Evolutionary conservation across 2,888 invertebrate species (phyloP).

Genomic region (Dolichopus griseipennis): DNA sequence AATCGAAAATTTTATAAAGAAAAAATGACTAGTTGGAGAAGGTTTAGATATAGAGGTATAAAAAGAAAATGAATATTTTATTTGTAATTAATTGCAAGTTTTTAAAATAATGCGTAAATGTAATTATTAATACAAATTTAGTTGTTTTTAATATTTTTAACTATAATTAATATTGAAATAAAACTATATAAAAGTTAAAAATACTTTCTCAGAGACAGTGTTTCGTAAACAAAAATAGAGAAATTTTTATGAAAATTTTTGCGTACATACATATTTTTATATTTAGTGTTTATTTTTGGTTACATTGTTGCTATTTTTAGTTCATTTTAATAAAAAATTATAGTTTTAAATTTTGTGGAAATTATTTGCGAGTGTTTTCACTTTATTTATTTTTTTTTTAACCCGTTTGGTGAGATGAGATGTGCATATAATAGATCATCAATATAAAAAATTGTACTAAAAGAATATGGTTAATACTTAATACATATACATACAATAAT

Average conservation of each 20-base stretch:
- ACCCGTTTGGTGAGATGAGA: neutral
- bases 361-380: neutral
- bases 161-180: neutral
- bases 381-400: neutral
- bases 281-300: neutral
- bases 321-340: neutral
- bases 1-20: constrained; percentile 1
- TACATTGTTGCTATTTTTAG: constrained; percentile 3
- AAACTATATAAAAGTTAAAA: neutral
- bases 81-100: neutral
- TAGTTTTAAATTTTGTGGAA: neutral
- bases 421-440: too few species aligned
- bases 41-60: constrained; percentile 1
- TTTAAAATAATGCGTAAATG: neutral
- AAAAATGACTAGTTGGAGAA: constrained; percentile 6
- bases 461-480: too few species aligned
- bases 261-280: neutral
- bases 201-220: neutral
- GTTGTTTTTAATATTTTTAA: neutral
- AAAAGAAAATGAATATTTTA: neutral
- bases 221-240: constrained; percentile 6
- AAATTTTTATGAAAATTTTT: neutral
- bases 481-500: too few species aligned
- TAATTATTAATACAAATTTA: neutral
- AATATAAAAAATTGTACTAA: too few species aligned